Percentiles rank a stretch among this genome's conserved stretches.
These are phyloP conservation scores for Schizaphis graminum DNA, from an alignment of 2,888 invertebrate genomes.

Conservation along the genomic window DNA sequence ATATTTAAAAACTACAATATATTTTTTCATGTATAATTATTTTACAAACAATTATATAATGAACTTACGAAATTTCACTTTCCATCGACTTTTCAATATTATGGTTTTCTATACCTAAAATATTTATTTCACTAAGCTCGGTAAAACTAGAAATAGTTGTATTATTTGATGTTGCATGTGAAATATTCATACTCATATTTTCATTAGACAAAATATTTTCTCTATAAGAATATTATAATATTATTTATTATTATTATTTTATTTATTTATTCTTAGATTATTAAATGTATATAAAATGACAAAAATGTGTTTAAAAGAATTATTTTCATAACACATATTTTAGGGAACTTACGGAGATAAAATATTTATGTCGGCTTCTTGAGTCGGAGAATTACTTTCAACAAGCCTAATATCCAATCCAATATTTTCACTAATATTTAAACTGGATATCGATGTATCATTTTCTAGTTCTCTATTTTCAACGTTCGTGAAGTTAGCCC, in stretches of 20 bases:
- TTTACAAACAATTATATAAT: background rate
- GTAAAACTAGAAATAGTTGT: constrained; percentile 19
- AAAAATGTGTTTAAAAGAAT: background rate
- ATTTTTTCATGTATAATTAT: background rate
- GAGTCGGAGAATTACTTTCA: background rate
- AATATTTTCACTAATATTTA: background rate
- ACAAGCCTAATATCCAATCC: background rate
- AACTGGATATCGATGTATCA: background rate
- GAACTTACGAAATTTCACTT: background rate
- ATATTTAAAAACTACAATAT: background rate
- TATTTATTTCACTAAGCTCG: background rate
- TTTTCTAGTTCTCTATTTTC: background rate
- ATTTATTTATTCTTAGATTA: too few species aligned
- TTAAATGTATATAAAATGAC: background rate
- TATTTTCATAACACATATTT: background rate
- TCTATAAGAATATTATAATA: too few species aligned
- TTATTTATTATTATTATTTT: background rate
- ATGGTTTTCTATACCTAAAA: background rate
- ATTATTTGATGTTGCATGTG: background rate
- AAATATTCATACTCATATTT: background rate
- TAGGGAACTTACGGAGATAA: background rate
- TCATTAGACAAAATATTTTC: background rate
- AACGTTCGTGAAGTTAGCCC: too few species aligned
- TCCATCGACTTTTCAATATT: background rate
- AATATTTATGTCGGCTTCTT: background rate